Conservation (phyloP, 2,113 vertebrate species). For the Cyprinus carpio region DNA sequence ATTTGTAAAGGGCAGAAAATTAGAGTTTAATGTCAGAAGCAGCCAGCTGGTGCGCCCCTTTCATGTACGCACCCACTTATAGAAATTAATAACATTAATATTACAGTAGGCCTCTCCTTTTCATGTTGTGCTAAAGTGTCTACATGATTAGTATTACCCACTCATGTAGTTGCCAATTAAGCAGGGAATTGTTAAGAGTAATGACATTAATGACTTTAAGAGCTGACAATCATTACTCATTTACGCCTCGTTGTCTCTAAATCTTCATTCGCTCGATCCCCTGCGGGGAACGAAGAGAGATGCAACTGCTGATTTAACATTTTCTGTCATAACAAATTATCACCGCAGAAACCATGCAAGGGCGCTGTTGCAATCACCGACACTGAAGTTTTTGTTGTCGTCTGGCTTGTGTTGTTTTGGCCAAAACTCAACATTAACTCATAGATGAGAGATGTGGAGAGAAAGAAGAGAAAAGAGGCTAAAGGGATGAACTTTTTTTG, state of each 20-base stretch:
- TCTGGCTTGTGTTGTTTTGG: neutral
- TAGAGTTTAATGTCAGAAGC: constrained; percentile 76
- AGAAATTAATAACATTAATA: constrained; percentile 58
- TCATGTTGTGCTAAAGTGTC: constrained; percentile 51
- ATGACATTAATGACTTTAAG: constrained; percentile 58
- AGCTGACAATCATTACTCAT: constrained; percentile 56
- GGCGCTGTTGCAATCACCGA: neutral
- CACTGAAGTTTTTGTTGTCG: neutral
- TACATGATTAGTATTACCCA: constrained; percentile 42
- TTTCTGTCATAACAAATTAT: constrained; percentile 50
- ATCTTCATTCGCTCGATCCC: constrained; percentile 26
- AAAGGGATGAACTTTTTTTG: neutral
- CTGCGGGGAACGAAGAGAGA: constrained; percentile 28
- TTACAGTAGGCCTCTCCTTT: constrained; percentile 51
- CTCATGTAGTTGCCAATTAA: constrained; percentile 58
- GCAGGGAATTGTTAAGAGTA: constrained; percentile 52
- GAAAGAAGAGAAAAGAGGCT: neutral
- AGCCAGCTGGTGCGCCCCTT: constrained; percentile 69
- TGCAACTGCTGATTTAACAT: constrained; percentile 37
- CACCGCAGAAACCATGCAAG: constrained; percentile 51
- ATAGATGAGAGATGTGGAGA: neutral
- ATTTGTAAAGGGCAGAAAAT: constrained; percentile 79
- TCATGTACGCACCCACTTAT: constrained; percentile 57
- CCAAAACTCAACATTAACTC: neutral
- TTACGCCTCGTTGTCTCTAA: constrained; percentile 47